Percentiles rank a stretch among this genome's conserved stretches.
Evolutionary conservation across 2,797 vertebrate genomes (phyloP).

Genomic region (Xenentodon cancila): DNA sequence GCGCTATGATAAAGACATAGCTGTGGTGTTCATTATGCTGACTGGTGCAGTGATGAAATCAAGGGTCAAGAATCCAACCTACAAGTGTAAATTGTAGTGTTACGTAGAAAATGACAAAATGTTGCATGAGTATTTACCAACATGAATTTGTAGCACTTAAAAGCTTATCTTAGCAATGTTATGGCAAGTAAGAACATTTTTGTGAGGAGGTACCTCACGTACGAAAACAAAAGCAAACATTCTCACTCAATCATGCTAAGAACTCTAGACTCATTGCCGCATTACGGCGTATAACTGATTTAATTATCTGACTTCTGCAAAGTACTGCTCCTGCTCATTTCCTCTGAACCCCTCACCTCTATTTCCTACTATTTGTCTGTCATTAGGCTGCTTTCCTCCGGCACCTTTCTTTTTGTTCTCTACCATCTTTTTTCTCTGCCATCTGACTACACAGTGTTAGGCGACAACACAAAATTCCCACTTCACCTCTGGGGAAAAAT

Average conservation of each 20-base stretch:
- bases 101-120: too few species aligned
- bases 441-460: constrained; percentile 73
- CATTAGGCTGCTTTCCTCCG: constrained; percentile 33
- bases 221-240: constrained; percentile 2
- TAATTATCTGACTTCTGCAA: constrained; percentile 32
- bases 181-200: too few species aligned
- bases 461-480: constrained; percentile 71
- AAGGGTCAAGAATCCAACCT: constrained; percentile 14
- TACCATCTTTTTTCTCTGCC: constrained; percentile 51
- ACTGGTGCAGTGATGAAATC: background rate
- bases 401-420: constrained; percentile 50
- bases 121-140: too few species aligned
- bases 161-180: too few species aligned
- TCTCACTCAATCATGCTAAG: constrained; percentile 2
- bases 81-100: background rate
- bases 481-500: constrained; percentile 72
- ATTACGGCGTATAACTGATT: constrained; percentile 36
- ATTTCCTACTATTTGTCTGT: constrained; percentile 39
- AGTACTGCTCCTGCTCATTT: constrained; percentile 24
- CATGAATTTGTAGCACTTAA: too few species aligned
- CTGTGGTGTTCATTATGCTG: background rate
- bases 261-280: constrained; percentile 24
- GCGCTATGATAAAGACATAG: constrained; percentile 26
- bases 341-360: constrained; percentile 26
- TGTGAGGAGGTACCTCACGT: too few species aligned